Evolutionary conservation across 2,113 vertebrate genomes (phyloP), one percentile per base, ranked within the genome.

Genomic region (Motacilla tschutschensis): DNA sequence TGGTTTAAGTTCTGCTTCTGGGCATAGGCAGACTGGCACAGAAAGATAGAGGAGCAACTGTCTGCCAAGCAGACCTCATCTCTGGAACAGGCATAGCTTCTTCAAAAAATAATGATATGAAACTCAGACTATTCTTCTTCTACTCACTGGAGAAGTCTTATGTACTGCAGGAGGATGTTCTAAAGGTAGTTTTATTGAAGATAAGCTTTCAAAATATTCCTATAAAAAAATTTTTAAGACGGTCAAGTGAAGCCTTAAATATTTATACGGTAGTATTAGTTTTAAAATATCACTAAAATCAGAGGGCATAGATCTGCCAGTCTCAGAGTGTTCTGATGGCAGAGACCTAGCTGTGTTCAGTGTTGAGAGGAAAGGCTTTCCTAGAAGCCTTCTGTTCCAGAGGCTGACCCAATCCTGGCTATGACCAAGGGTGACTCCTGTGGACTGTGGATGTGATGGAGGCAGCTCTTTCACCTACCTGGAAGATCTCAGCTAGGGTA

Each of bases 231-330:
- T 46, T 51, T 79, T 88, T 44, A 78, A 91, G 85, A 87, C 73
- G 82, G 54, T 79, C 81, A 92, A 62, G 84, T 41, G 78, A 33
- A 74, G 36, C 73, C 82, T 83, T 31, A 28, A 88, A 36, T 46
- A 80, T 74, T 88, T 63, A 51, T 67, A 2, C 0, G 0, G n/a
- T 40, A 92, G 79, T 63, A 75, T 91, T 91, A 21, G 16, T 62
- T 48, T 81, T 57, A 83, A 95, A 96, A 87, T 70, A 47, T 86
- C 83, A 79, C 83, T 94, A 88, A 95, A 93, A 90, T 85, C 80
- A 92, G 88, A 91, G 80, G 81, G 67, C 70, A 70, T 83, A 78
- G 29, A 86, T 93, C 90, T 94, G 83, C 89, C 43, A 67, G 81
- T 94, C n/a, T 94, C 80, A 24, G 38, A 2, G 26, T 31, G 14